Conservation (phyloP, 2,888 invertebrate genomes). For the Agrochola lychnidis region DNA sequence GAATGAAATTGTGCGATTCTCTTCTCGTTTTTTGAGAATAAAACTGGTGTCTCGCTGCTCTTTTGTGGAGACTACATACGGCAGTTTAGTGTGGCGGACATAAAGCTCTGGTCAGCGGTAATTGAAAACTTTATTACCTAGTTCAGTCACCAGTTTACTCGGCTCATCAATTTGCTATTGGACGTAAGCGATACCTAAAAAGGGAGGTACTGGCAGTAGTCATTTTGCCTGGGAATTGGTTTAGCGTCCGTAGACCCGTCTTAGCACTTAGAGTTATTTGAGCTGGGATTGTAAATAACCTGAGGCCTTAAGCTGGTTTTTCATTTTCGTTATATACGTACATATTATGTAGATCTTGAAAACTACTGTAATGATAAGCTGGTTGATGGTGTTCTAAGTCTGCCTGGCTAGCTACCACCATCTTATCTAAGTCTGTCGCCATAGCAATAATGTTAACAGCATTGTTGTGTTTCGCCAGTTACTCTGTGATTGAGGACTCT, state of each 20-base stretch:
- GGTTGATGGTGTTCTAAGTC: too few species aligned
- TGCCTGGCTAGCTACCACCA: too few species aligned
- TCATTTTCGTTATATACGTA: not conserved
- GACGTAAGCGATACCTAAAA: conserved; percentile 16
- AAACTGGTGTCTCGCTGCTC: conserved; percentile 82
- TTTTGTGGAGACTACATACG: conserved; percentile 72
- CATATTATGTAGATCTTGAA: not conserved
- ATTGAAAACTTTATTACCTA: conserved; percentile 34
- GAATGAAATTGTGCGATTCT: conserved; percentile 79
- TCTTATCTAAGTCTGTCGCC: too few species aligned
- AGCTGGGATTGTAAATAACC: conserved; percentile 9
- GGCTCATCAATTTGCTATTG: conserved; percentile 31
- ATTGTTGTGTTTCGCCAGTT: too few species aligned
- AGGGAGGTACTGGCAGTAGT: conserved; percentile 13
- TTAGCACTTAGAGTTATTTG: conserved; percentile 5
- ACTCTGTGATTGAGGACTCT: too few species aligned
- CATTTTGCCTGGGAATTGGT: conserved; percentile 13
- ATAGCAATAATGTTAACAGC: too few species aligned
- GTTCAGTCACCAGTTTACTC: conserved; percentile 13
- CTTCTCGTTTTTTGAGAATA: conserved; percentile 77
- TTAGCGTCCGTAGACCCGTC: not conserved
- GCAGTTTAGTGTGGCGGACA: not conserved
- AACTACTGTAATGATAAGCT: too few species aligned
- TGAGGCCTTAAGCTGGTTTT: not conserved
- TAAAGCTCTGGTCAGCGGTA: conserved; percentile 7